A percentile compares a stretch with the other conserved stretches of the same genome.
Conservation (phyloP, 2,113 vertebrate species). For the Neopipo cinnamomea region DNA sequence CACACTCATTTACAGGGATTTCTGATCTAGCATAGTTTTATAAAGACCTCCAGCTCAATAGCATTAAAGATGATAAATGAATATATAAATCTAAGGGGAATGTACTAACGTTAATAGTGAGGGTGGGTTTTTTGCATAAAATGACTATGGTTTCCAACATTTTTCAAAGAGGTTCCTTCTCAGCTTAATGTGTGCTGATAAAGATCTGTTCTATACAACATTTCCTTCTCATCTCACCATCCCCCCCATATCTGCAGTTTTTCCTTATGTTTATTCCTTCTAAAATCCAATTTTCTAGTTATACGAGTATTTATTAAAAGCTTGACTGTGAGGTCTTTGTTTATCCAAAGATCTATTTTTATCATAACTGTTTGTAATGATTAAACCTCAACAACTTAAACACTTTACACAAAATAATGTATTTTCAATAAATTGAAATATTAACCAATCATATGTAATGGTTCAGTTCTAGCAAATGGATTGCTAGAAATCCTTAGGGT, state of each 20-base stretch:
- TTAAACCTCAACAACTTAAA: slow-evolving; percentile 76
- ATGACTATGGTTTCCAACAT: not conserved
- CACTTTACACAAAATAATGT: slow-evolving; percentile 78
- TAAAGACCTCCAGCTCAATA: not conserved
- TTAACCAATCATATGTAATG: slow-evolving; percentile 92
- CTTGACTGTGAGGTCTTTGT: slow-evolving; percentile 62
- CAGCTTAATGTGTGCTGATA: not conserved
- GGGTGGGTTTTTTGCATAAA: not conserved
- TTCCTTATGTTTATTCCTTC: not conserved
- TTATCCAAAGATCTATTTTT: slow-evolving; percentile 75
- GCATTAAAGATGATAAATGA: slow-evolving; percentile 40
- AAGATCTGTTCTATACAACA: not conserved
- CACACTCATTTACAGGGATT: not conserved
- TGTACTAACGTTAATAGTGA: not conserved
- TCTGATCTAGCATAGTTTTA: not conserved
- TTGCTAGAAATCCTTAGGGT: slow-evolving; percentile 78
- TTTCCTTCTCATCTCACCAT: not conserved
- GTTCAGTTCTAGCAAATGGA: slow-evolving; percentile 81
- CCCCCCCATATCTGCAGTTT: not conserved
- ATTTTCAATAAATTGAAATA: slow-evolving; percentile 90
- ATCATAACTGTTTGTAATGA: slow-evolving; percentile 79
- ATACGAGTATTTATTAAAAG: slow-evolving; percentile 71
- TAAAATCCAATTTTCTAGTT: slow-evolving; percentile 72
- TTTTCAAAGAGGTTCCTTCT: not conserved
- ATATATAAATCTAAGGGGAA: not conserved